A percentile compares a stretch with the other conserved stretches of the same genome.
These are phyloP conservation scores for Tetrapedia diversipes DNA, from an alignment of 2,888 invertebrate species.

Conservation along the genomic window DNA sequence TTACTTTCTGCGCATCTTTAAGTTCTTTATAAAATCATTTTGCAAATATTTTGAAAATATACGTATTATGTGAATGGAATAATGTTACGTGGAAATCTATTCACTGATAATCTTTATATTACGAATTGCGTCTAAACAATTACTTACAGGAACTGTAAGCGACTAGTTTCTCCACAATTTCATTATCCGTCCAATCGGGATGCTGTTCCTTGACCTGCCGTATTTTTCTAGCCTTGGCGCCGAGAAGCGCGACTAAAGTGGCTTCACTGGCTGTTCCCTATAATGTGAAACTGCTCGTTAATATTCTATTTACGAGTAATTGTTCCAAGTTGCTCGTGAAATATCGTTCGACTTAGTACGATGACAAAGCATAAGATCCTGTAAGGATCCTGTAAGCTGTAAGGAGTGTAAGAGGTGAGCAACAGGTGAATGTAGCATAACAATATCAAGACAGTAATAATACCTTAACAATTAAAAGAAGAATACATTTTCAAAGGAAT, in stretches of 20 bases:
- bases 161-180: constrained; percentile 91
- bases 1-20: no score
- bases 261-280: constrained; percentile 97
- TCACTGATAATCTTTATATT: no score
- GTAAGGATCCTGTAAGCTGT: no score
- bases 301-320: constrained; percentile 6
- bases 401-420: not conserved
- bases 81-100: no score
- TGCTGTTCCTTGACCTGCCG: constrained; percentile 88
- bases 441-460: no score
- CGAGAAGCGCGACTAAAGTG: constrained; percentile 95
- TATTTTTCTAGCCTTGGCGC: constrained; percentile 91
- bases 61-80: no score
- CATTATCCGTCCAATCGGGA: constrained; percentile 89
- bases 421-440: not conserved
- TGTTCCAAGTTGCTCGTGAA: not conserved
- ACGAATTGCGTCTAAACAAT: not conserved
- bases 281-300: constrained; percentile 3
- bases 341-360: not conserved
- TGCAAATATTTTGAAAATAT: no score
- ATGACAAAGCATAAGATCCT: not conserved
- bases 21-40: no score
- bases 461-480: no score
- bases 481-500: not conserved
- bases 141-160: constrained; percentile 93